phyloP scores from a whole-genome alignment of 2,888 invertebrate genomes.

The Drosophila lacicola region DNA sequence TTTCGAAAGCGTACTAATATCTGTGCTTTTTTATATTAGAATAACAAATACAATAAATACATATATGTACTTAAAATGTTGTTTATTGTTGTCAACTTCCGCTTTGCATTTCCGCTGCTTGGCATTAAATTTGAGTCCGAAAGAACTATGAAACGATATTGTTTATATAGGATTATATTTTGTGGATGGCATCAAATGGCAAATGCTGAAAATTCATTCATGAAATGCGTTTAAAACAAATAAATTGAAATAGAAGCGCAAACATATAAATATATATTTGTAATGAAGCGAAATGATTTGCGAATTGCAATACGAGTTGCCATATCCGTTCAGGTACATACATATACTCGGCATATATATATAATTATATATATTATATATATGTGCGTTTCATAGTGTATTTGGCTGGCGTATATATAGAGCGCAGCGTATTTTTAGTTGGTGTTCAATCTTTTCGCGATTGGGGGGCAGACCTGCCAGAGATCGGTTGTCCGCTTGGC shows the following conservation, averaged over 20 bases:
- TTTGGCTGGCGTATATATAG: constrained; percentile 59
- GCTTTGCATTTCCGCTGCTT: constrained; percentile 55
- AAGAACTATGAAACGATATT: constrained; percentile 7
- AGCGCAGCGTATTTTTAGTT: constrained; percentile 75
- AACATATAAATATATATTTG: constrained; percentile 16
- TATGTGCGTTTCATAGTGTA: constrained; percentile 19
- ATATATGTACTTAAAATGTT: not conserved
- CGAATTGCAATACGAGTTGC: constrained; percentile 72
- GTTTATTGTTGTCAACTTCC: constrained; percentile 49
- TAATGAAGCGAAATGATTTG: constrained; percentile 37
- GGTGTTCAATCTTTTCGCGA: constrained; percentile 74
- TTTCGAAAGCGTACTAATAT: no score
- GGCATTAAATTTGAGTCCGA: constrained; percentile 12
- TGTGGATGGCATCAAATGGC: constrained; percentile 47
- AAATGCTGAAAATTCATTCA: constrained; percentile 57
- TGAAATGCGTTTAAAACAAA: constrained; percentile 48
- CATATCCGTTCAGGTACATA: constrained; percentile 73
- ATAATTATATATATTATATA: constrained; percentile 3
- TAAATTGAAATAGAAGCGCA: constrained; percentile 18
- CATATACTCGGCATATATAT: constrained; percentile 7
- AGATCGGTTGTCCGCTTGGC: constrained; percentile 10
- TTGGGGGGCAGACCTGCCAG: constrained; percentile 59
- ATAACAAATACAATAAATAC: constrained; percentile 2
- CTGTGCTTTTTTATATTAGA: no score
- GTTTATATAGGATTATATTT: constrained; percentile 11